These are phyloP conservation scores for Mycetomoellerius zeteki DNA, from an alignment of 1,140 invertebrate species.

Conservation along the genomic window DNA sequence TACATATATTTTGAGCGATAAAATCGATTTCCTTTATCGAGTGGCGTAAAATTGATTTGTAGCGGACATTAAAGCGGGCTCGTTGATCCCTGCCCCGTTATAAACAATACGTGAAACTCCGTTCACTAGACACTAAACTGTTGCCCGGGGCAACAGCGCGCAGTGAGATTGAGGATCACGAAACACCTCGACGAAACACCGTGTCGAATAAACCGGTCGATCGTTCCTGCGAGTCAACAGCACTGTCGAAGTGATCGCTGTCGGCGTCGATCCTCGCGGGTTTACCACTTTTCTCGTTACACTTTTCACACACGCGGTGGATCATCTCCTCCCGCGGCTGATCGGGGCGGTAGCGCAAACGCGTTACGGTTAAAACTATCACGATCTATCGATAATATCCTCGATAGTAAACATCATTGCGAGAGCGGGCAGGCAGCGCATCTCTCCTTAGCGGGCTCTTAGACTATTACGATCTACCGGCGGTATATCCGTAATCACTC, in stretches of 20 bases:
- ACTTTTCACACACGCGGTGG: not conserved
- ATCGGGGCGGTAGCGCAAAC: not conserved
- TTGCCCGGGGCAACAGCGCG: conserved; percentile 79
- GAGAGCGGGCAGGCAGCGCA: not conserved
- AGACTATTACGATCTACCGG: conserved; percentile 16
- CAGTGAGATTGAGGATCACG: conserved; percentile 71
- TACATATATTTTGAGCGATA: not conserved
- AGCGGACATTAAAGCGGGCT: not conserved
- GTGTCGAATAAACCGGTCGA: conserved; percentile 3
- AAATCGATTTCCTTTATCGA: conserved; percentile 20
- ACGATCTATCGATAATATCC: conserved; percentile 4
- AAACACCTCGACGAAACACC: conserved; percentile 22
- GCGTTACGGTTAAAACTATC: conserved; percentile 31
- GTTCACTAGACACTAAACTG: conserved; percentile 77
- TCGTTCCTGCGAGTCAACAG: not conserved
- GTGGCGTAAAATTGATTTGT: conserved; percentile 18
- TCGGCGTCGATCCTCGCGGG: conserved; percentile 19
- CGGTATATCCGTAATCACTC: conserved; percentile 16
- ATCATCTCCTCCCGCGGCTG: not conserved
- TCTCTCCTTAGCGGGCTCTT: not conserved
- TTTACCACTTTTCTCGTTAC: conserved; percentile 32
- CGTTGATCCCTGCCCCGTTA: conserved; percentile 23
- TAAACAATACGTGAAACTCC: conserved; percentile 56
- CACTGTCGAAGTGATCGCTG: conserved; percentile 1
- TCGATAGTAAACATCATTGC: not conserved